Evolutionary conservation across 2,797 vertebrate species (phyloP), one percentile per base, ranked within the genome.

Genomic region (Cottoperca gobio): DNA sequence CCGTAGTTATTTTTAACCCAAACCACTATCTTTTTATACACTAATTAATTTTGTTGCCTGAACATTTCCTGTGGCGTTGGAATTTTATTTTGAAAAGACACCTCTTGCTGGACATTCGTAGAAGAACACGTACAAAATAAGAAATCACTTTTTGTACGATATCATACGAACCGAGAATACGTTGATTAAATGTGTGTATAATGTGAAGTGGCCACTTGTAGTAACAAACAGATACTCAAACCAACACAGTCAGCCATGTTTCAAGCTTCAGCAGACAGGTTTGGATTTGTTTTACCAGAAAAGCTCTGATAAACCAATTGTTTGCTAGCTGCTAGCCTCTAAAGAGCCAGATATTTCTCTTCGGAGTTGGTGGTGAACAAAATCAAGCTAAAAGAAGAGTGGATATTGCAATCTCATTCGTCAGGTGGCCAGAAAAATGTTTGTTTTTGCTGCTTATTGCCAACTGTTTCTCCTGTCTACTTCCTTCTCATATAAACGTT

Each of bases 401-500:
- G 40, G 55, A 33, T 19, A 33, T 45, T 43, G 14, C 6, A 54
- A 2, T 28, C 43, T 43, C 39, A 55, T 67, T 55, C 2, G 3
- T 17, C 16, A 37, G n/a, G 5, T 8, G 40, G 14, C 4, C 19
- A 17, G 1, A 67, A 37, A n/a, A n/a, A n/a, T n/a, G n/a, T n/a
- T n/a, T n/a, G n/a, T n/a, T n/a, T n/a, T n/a, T 69, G 65, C 19
- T 60, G 28, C 42, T 49, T 35, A 4, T 26, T 70, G 12, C 53
- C 26, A n/a, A 21, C 2, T 24, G 19, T 52, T 55, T 61, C 14
- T 31, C 6, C 31, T 12, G 21, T 35, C 52, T n/a, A n/a, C 39
- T 28, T 60, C 5, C 33, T 35, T 10, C 46, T 60, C 33, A 61
- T 21, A 28, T 10, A 0, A 12, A 49, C 62, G 19, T 28, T 11